Conservation (phyloP, 2,888 invertebrate genomes). For the Zeuzera pyrina region DNA sequence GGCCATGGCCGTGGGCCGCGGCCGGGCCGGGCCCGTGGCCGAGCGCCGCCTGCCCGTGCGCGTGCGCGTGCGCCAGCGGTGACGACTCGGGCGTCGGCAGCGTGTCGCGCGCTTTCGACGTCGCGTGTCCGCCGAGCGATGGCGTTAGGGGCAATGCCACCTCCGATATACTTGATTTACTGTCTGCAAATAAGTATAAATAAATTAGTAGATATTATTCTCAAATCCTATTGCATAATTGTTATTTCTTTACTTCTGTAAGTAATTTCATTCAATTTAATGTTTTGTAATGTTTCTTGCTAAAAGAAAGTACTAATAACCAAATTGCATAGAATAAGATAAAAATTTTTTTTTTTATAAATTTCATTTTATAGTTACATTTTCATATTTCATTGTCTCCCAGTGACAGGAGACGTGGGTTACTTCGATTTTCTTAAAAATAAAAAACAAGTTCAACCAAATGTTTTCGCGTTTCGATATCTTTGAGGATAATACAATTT, state of each 20-base stretch:
- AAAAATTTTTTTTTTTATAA: too few species aligned
- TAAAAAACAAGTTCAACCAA: too few species aligned
- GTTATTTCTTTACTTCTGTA: neutral
- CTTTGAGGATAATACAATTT: too few species aligned
- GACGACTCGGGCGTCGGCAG: slow-evolving; percentile 36
- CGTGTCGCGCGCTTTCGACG: slow-evolving; percentile 29
- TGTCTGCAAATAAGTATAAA: slow-evolving; percentile 30
- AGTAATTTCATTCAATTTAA: too few species aligned
- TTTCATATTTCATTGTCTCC: too few species aligned
- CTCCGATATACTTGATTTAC: slow-evolving; percentile 59
- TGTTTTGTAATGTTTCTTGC: too few species aligned
- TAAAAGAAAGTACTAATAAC: neutral
- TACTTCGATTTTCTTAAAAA: too few species aligned
- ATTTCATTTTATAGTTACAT: too few species aligned
- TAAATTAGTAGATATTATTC: slow-evolving; percentile 1
- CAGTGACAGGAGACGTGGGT: too few species aligned
- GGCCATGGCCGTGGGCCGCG: slow-evolving; percentile 16
- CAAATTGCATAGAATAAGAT: too few species aligned
- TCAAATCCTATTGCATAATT: neutral
- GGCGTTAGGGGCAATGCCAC: slow-evolving; percentile 52
- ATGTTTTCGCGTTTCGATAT: too few species aligned
- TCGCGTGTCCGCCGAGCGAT: slow-evolving; percentile 24
- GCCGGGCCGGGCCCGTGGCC: slow-evolving; percentile 18
- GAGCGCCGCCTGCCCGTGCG: slow-evolving; percentile 42
- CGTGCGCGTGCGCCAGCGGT: slow-evolving; percentile 72